Evolutionary conservation across 2,113 vertebrate species (phyloP).

Genomic region (Actinemys pallida): DNA sequence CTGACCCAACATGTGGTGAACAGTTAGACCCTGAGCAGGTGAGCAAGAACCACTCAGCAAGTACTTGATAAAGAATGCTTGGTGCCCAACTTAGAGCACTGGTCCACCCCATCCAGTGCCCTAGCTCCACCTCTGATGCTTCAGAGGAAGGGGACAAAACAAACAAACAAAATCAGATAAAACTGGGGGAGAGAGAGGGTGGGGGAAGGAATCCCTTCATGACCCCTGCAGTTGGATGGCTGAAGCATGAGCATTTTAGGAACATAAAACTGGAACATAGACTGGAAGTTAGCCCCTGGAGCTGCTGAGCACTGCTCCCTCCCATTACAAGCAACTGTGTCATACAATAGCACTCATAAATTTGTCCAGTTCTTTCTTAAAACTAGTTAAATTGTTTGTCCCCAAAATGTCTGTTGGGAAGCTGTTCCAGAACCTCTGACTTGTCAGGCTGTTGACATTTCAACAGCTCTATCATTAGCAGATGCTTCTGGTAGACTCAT

Average conservation of each 20-base stretch:
- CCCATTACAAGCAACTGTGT: neutral
- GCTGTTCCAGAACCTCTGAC: neutral
- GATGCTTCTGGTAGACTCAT: neutral
- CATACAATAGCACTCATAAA: neutral
- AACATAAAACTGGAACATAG: neutral
- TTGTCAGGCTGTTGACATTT: neutral
- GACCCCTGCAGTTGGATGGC: no score
- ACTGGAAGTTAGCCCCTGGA: neutral
- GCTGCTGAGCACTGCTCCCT: neutral
- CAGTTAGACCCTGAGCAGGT: neutral
- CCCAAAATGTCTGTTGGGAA: neutral
- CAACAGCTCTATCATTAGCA: neutral
- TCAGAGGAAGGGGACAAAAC: neutral
- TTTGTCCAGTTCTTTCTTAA: no score
- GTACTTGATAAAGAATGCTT: neutral
- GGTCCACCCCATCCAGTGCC: neutral
- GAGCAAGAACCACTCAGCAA: neutral
- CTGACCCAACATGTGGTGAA: neutral
- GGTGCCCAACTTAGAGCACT: neutral
- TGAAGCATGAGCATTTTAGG: neutral
- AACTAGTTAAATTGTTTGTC: neutral
- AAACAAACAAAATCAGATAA: neutral
- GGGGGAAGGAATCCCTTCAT: neutral
- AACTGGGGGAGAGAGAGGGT: no score
- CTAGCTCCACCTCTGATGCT: neutral